Evolutionary conservation across 2,113 vertebrate genomes (phyloP), one percentile per base, ranked within the genome.

Genomic region (Crypturellus undulatus): DNA sequence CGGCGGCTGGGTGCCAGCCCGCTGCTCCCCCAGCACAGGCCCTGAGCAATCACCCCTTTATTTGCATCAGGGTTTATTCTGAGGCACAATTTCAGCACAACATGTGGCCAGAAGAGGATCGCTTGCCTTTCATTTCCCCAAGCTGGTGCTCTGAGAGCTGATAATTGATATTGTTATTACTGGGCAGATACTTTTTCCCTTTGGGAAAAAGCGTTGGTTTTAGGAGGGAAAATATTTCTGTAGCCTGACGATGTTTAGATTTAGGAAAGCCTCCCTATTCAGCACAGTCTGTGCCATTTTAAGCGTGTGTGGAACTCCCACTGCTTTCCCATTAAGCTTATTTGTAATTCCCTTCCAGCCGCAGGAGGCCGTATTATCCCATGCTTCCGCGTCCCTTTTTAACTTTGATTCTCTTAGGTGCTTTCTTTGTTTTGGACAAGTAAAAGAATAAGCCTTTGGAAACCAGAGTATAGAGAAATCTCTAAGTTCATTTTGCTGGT

Each of bases 321-420:
- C 9, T 86, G 17, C 58, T 92, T 92, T 93, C 36, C 77, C 69
- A 72, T 45, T 81, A 78, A 88, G 60, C 4, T 78, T 90, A 89
- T 83, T 76, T 68, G 52, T 42, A 28, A 34, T 8, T 88, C 13
- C 28, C 20, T 72, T 93, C 51, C 72, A 72, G 12, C 38, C 75
- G 52, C 13, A 80, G 34, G 42, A 78, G 34, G 36, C 32, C 58
- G 58, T 77, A 58, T 58, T 58, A 49, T 15, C 32, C 36, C 64
- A 43, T 11, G 47, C 69, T 68, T 79, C 43, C 10, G 43, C 83
- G 28, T 36, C 70, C 70, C 58, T 91, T 80, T 79, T 42, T 52
- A 52, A 10, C 24, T 71, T 75, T 38, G 45, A 64, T 32, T 30
- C 51, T 84, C 59, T 76, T 3, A 51, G 45, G 26, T 1, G 5